Evolutionary conservation across 2,888 invertebrate species (phyloP).

Genomic region (Ormyrus thymus): DNA sequence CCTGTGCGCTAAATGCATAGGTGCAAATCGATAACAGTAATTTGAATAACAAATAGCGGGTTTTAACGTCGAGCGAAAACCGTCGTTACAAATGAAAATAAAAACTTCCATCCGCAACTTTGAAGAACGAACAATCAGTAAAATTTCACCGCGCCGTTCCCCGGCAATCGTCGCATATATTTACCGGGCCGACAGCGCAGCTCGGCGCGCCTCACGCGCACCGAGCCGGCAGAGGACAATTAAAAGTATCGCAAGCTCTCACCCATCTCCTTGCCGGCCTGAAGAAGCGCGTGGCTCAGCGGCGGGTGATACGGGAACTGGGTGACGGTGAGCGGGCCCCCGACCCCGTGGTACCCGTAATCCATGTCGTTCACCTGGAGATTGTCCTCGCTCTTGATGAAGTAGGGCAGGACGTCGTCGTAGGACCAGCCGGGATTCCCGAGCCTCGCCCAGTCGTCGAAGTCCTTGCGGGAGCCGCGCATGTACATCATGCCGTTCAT

Average conservation of each 20-base stretch:
- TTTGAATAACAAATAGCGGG: too few species aligned
- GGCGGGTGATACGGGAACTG: slow-evolving; percentile 92
- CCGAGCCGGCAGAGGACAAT: too few species aligned
- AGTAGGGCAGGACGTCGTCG: slow-evolving; percentile 92
- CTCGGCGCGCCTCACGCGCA: too few species aligned
- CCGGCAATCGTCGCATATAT: too few species aligned
- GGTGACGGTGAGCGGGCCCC: slow-evolving; percentile 86
- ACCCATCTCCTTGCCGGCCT: slow-evolving; percentile 87
- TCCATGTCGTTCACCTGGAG: slow-evolving; percentile 83
- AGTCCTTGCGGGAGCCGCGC: slow-evolving; percentile 90
- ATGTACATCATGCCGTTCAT: slow-evolving; percentile 98
- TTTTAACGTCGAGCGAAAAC: too few species aligned
- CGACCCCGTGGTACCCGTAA: slow-evolving; percentile 84
- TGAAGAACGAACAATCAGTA: too few species aligned
- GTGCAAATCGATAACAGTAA: too few species aligned
- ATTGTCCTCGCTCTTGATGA: slow-evolving; percentile 91
- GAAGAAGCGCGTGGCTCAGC: slow-evolving; percentile 85
- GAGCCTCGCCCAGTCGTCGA: slow-evolving; percentile 89
- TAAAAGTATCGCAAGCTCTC: slow-evolving; percentile 37
- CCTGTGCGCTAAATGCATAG: too few species aligned
- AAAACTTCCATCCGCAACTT: too few species aligned
- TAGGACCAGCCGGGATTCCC: slow-evolving; percentile 94
- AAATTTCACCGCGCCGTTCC: too few species aligned
- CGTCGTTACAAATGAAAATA: too few species aligned
- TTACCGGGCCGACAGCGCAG: too few species aligned